Evolutionary conservation across 2,888 invertebrate genomes (phyloP).

Genomic region (Palloptera scutellata): DNA sequence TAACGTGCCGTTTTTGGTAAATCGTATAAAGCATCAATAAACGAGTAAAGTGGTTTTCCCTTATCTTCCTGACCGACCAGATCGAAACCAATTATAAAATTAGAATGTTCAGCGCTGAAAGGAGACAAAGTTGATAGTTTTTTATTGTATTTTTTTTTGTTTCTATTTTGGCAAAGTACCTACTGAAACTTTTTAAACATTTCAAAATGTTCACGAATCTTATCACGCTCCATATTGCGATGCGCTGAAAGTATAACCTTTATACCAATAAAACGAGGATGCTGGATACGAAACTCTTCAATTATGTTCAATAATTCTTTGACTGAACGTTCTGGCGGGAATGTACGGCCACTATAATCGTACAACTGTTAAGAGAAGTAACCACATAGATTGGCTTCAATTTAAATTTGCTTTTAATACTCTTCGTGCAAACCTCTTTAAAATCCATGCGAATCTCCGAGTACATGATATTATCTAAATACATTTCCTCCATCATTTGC

Average conservation of each 20-base stretch:
- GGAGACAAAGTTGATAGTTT: background rate
- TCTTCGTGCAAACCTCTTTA: constrained; percentile 41
- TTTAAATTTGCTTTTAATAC: background rate
- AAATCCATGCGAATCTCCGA: constrained; percentile 67
- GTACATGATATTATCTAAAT: constrained; percentile 71
- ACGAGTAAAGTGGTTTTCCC: constrained; percentile 65
- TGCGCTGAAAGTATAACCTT: constrained; percentile 67
- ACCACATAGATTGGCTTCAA: background rate
- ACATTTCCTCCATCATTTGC: constrained; percentile 67
- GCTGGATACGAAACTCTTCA: constrained; percentile 65
- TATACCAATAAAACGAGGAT: constrained; percentile 70
- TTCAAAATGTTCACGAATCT: constrained; percentile 43
- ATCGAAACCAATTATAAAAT: constrained; percentile 72
- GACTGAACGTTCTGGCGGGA: constrained; percentile 65
- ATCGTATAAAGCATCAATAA: constrained; percentile 47
- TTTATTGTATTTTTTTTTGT: background rate
- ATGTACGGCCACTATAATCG: constrained; percentile 67
- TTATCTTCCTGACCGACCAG: constrained; percentile 74
- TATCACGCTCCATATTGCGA: constrained; percentile 40
- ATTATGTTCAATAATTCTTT: constrained; percentile 58
- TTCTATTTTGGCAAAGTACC: constrained; percentile 34
- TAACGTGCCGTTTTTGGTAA: constrained; percentile 63
- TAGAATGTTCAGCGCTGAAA: constrained; percentile 60
- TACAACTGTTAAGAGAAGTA: constrained; percentile 62
- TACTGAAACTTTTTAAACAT: constrained; percentile 53